Percentiles rank a stretch among this genome's conserved stretches.
Evolutionary conservation across 2,888 invertebrate genomes (phyloP).

Genomic region (Drosophila rellima): DNA sequence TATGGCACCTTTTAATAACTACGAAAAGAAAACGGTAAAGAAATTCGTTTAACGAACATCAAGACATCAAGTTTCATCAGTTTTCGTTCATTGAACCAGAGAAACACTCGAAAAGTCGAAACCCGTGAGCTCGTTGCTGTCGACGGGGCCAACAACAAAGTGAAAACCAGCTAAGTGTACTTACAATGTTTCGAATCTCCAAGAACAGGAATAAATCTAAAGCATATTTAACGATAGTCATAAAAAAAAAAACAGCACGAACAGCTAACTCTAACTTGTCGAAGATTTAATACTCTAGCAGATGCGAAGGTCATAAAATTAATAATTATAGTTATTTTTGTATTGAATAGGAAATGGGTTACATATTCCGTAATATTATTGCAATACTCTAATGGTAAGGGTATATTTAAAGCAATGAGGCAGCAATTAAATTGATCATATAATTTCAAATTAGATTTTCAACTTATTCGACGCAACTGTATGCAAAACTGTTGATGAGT

Average conservation of each 20-base stretch:
- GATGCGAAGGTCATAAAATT: background rate
- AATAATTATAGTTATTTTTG: background rate
- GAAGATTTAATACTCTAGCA: slow-evolving; percentile 11
- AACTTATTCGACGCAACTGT: slow-evolving; percentile 35
- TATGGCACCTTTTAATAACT: slow-evolving; percentile 30
- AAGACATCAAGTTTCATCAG: slow-evolving; percentile 69
- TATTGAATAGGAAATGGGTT: background rate
- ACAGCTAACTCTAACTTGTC: background rate
- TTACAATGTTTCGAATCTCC: slow-evolving; percentile 30
- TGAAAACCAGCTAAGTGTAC: slow-evolving; percentile 25
- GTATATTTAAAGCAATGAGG: slow-evolving; percentile 18
- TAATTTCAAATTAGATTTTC: slow-evolving; percentile 58
- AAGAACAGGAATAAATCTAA: slow-evolving; percentile 42
- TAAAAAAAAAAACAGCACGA: slow-evolving; percentile 15
- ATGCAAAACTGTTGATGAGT: slow-evolving; percentile 67
- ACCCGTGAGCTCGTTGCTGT: slow-evolving; percentile 6
- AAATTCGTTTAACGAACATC: slow-evolving; percentile 24
- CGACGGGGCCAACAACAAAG: slow-evolving; percentile 12
- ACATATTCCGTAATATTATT: background rate
- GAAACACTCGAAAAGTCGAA: slow-evolving; percentile 19
- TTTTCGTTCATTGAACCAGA: slow-evolving; percentile 70
- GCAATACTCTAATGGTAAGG: background rate
- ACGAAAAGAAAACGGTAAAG: slow-evolving; percentile 36
- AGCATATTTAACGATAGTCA: slow-evolving; percentile 38
- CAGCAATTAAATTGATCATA: slow-evolving; percentile 62